Base-by-base conservation (phyloP, 2,797 vertebrate genomes). In the Tenualosa ilisha region DNA sequence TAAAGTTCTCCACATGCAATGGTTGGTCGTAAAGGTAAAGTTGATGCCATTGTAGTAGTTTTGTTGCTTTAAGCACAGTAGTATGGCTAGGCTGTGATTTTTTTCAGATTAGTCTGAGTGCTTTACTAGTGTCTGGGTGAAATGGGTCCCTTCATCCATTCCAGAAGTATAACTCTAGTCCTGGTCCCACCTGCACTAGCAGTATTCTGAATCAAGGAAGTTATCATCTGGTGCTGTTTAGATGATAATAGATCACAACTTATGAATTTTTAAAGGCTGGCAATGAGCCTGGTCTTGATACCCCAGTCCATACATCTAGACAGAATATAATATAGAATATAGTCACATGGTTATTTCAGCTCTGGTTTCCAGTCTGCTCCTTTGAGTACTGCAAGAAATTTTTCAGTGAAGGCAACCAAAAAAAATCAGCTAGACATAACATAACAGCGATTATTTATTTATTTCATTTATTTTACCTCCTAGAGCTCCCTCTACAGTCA, bases 1-100 rank as follows among this genome's bases (percentile, higher is more conserved):
- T 79, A 17, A 79, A 79, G 72, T 20, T 37, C 20, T 79, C 17
- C 72, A 8, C 72, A 79, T 46, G 40, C 72, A 79, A 15, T 46
- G 72, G 72, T 46, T 79, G 72, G 46, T 79, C 72, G 7, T 43
- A 2, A 20, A 79, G 72, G 72, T 79, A 79, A 79, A 43, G 72
- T 56, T 56, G 17, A 56, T 22, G 26, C 3, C 56, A 24, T 15
- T 40, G n/a, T 43, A 40, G 83, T 54, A 63, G 54, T 81, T 17
- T 13, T 56, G 54, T 56, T 56, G 54, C 17, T 56, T 17, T 56
- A 56, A 56, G 3, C 4, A 1, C 53, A 40, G 83, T 54, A 63
- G 54, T 81, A 40, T 43, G 81, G 12, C 65, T 84, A 79, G 72
- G 5, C 24, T 63, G 59, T 24, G 59, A 63, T 63, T 63, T 63